Base-by-base conservation (phyloP, 2,888 invertebrate genomes). In the Pimpla rufipes region DNA sequence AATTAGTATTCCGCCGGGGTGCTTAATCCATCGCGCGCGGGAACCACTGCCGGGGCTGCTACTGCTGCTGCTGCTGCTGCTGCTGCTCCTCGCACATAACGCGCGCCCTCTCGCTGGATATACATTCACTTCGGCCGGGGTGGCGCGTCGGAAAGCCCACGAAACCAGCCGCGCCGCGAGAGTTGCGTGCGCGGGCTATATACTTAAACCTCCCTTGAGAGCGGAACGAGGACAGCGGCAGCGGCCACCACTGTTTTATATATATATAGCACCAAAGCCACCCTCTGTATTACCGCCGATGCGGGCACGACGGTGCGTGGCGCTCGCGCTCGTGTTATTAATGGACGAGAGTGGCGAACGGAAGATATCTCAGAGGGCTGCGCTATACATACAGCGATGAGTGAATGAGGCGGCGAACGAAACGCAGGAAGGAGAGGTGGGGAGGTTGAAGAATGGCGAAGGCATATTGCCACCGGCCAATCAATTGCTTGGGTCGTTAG, bases 1-100 rank as follows among this genome's bases (percentile, higher is more conserved):
- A 88, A 90, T 89, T 90, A 89, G 87, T 88, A 90, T 89, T 88
- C 86, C 82, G 81, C 74, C 59, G 74, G 57, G 70, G 67, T 75
- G 82, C 84, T 87, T 84, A 55, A 47, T 64, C 23, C 35, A 21
- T 64, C 57, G 57, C 42, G 35, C 29, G 29, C 29, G 45, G 23
- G 66, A 42, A 45, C 18, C 45, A 45, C 42, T 42, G 66, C 42
- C 29, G 23, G 29, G 5, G 5, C 29, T 29, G 29, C 29, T n/a
- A n/a, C 29, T 29, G 29, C 3, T 29, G 29, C 3, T 37, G 16
- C 18, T 13, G 23, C 45, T 45, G n/a, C 29, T 29, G 29, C 3
- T 29, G 29, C 3, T 37, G 16, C 18, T 13, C 13, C 45, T 45
- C 42, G 37, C 62, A 40, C 37, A 23, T 13, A 40, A 29, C 29